Evolutionary conservation across 2,888 invertebrate species (phyloP).

Genomic region (Limnephilus auricula): DNA sequence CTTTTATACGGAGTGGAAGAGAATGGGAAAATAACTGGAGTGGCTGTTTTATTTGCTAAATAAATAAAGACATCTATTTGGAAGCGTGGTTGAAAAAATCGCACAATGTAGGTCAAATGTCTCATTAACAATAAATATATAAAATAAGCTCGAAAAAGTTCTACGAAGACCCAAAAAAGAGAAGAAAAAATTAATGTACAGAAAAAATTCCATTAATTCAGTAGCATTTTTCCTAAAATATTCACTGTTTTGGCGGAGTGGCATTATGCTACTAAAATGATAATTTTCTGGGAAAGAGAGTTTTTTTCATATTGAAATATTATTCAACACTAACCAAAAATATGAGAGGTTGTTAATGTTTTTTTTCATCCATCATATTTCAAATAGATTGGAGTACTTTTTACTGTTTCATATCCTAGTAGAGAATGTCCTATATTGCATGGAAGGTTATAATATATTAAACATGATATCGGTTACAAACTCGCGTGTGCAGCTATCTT

Average conservation of each 20-base stretch:
- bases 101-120: neutral
- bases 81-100: neutral
- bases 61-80: neutral
- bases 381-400: neutral
- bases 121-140: neutral
- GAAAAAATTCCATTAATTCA: neutral
- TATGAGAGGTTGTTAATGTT: neutral
- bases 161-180: neutral
- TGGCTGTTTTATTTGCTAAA: neutral
- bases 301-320: neutral
- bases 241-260: neutral
- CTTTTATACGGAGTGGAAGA: conserved; percentile 13
- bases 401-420: neutral
- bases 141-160: neutral
- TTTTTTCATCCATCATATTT: neutral
- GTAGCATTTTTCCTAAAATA: neutral
- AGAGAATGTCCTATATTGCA: neutral
- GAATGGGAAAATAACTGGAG: neutral
- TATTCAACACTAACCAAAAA: neutral
- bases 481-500: conserved; percentile 12
- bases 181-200: neutral
- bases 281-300: neutral
- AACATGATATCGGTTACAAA: neutral
- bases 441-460: neutral
- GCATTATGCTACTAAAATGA: neutral